A percentile compares a stretch with the other conserved stretches of the same genome.
Conservation (phyloP, 64 coral and sea anemone genomes). For the Anthopleura sola region DNA sequence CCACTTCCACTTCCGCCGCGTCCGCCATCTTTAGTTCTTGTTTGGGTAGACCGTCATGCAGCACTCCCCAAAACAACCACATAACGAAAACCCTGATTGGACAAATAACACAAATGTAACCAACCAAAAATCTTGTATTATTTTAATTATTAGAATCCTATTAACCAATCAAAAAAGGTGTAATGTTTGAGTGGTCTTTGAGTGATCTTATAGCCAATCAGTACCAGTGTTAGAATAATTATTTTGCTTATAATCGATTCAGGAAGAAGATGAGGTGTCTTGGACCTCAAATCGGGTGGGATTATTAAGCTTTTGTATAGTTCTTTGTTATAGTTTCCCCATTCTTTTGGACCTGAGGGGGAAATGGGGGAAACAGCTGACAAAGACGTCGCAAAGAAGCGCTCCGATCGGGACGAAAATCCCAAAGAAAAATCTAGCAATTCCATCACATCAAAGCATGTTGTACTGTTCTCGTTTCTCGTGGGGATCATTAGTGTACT, state of each 20-base stretch:
- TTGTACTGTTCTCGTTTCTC: conserved; percentile 10
- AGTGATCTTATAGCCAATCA: neutral
- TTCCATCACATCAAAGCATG: neutral
- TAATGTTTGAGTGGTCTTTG: neutral
- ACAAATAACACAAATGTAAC: neutral
- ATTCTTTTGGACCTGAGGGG: neutral
- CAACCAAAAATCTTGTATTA: conserved; percentile 2
- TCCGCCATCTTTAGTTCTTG: conserved; percentile 57
- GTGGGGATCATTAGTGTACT: conserved; percentile 13
- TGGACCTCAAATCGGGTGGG: neutral
- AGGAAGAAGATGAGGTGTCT: neutral
- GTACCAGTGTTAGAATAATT: neutral
- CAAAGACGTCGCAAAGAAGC: neutral
- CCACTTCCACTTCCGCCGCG: conserved; percentile 59
- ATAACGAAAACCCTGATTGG: conserved; percentile 36
- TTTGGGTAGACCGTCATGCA: conserved; percentile 19
- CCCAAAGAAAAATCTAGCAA: neutral
- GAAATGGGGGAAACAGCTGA: neutral
- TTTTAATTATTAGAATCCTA: neutral
- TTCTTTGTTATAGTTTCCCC: neutral
- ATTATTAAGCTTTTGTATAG: neutral
- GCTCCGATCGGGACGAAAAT: neutral
- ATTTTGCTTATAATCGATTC: neutral
- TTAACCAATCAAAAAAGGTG: neutral
- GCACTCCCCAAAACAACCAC: neutral